A percentile compares a stretch with the other conserved stretches of the same genome.
Conservation (phyloP, 2,797 vertebrate species). For the Melanotaenia trifasciata region DNA sequence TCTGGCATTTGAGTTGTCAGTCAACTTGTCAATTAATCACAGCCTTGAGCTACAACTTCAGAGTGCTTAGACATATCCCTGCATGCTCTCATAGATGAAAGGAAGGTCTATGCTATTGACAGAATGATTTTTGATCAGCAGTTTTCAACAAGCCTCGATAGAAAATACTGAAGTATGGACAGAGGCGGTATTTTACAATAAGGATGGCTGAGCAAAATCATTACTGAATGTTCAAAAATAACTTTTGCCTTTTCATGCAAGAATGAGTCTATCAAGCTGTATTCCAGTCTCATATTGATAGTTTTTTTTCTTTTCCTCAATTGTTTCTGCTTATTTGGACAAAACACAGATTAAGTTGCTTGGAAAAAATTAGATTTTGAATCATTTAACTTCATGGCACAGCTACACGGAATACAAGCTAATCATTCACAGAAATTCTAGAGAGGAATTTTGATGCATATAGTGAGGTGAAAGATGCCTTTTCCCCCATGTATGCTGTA, state of each 20-base stretch:
- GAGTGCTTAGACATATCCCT: conserved; percentile 32
- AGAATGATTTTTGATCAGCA: conserved; percentile 13
- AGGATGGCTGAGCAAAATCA: conserved; percentile 36
- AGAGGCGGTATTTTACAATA: conserved; percentile 26
- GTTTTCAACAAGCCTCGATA: conserved; percentile 18
- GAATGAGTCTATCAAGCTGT: conserved; percentile 5
- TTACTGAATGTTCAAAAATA: conserved; percentile 32
- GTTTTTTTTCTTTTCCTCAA: conserved; percentile 6
- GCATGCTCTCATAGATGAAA: conserved; percentile 29
- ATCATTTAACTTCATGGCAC: not conserved
- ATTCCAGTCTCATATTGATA: conserved; percentile 12
- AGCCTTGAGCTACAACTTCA: conserved; percentile 33
- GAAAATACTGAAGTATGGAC: conserved; percentile 21
- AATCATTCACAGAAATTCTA: conserved; percentile 11
- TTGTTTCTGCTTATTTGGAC: conserved; percentile 28
- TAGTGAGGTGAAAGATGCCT: conserved; percentile 5
- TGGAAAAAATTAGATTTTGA: conserved; percentile 11
- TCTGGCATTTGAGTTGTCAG: conserved; percentile 61
- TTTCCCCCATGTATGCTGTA: conserved; percentile 8
- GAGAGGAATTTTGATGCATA: not conserved
- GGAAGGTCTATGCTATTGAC: conserved; percentile 22
- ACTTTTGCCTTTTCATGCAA: conserved; percentile 21
- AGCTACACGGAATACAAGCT: conserved; percentile 6
- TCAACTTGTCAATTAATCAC: conserved; percentile 67
- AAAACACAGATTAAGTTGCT: conserved; percentile 4